Evolutionary conservation across 1,140 invertebrate species (phyloP).

Genomic region (Tetragnatha versicolor): DNA sequence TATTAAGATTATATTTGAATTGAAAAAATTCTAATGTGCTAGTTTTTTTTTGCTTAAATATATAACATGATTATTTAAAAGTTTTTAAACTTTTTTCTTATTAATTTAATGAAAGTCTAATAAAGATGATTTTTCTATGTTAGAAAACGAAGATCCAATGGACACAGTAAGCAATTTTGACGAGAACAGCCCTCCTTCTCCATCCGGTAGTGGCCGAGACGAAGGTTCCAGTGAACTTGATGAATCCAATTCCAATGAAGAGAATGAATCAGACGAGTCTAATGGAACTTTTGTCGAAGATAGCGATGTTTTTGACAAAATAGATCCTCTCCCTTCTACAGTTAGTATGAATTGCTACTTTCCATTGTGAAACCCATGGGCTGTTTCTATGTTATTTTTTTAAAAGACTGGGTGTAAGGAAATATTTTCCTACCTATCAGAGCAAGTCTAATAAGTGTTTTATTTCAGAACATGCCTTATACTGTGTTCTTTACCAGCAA

Average conservation of each 20-base stretch:
- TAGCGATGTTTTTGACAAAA: constrained; percentile 39
- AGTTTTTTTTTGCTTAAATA: no score
- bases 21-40: no score
- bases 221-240: constrained; percentile 17
- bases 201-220: constrained; percentile 5
- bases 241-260: constrained; percentile 38
- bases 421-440: background rate
- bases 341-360: constrained; percentile 28
- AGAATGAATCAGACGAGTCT: constrained; percentile 35
- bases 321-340: constrained; percentile 14
- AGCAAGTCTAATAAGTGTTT: background rate
- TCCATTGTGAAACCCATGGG: background rate
- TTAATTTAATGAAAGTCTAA: no score
- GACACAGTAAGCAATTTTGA: no score
- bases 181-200: no score
- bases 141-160: no score
- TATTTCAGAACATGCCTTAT: constrained; percentile 69
- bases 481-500: constrained; percentile 87
- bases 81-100: no score
- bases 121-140: no score
- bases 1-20: no score
- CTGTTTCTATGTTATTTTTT: background rate
- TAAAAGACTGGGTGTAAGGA: background rate
- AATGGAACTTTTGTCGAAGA: constrained; percentile 20
- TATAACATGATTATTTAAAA: no score